A percentile compares a stretch with the other conserved stretches of the same genome.
These are phyloP conservation scores for Thymelicus lineola DNA, from an alignment of 2,888 invertebrate species.

Conservation along the genomic window DNA sequence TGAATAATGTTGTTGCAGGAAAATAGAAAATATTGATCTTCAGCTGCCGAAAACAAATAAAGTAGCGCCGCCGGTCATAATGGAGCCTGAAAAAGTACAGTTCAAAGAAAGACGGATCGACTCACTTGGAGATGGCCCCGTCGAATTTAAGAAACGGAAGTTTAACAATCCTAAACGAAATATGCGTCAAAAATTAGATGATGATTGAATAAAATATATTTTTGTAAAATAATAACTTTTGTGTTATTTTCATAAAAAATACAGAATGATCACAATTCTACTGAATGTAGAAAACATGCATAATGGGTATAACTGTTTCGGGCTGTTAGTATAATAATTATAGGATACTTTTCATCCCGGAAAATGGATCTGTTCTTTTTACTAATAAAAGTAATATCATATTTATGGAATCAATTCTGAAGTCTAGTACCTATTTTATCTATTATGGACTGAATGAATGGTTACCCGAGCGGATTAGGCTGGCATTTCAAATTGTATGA, in stretches of 20 bases:
- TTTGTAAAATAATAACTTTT: background rate
- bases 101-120: constrained; percentile 87
- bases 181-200: constrained; percentile 87
- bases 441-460: too few species aligned
- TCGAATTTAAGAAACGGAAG: constrained; percentile 90
- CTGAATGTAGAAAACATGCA: too few species aligned
- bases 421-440: too few species aligned
- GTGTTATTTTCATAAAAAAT: background rate
- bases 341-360: too few species aligned
- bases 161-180: constrained; percentile 85
- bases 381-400: too few species aligned
- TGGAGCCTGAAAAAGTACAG: constrained; percentile 73
- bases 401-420: too few species aligned
- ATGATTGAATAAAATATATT: constrained; percentile 72
- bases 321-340: too few species aligned
- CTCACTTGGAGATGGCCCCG: constrained; percentile 80
- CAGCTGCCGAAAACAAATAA: constrained; percentile 87
- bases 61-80: constrained; percentile 75
- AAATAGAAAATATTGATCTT: constrained; percentile 85
- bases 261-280: too few species aligned
- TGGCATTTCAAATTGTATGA: too few species aligned
- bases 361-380: too few species aligned
- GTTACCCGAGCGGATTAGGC: too few species aligned
- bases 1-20: constrained; percentile 37
- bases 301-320: too few species aligned